Conservation (phyloP, 2,797 vertebrate genomes). For the Peromyscus attwateri region DNA sequence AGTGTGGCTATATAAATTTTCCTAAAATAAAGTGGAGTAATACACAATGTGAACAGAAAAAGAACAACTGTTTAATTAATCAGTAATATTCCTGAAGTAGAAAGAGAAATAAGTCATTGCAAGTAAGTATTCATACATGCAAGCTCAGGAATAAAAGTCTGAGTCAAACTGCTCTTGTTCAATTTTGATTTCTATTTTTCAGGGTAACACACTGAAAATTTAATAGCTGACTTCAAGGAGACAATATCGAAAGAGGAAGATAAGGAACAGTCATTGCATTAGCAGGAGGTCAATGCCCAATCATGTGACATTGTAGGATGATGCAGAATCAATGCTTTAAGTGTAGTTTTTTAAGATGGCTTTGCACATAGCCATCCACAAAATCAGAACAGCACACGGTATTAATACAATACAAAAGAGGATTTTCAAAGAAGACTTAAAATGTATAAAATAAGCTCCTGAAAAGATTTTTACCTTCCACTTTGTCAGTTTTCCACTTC, state of each 20-base stretch:
- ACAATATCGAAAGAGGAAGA: background rate
- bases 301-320: background rate
- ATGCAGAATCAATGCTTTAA: background rate
- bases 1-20: background rate
- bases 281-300: background rate
- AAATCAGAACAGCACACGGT: no score
- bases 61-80: background rate
- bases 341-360: no score
- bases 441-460: background rate
- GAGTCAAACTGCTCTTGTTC: background rate
- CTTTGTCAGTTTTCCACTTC: background rate
- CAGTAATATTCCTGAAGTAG: background rate
- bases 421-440: no score
- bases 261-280: no score
- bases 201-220: no score
- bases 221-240: background rate
- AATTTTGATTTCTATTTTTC: background rate
- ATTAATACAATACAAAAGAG: background rate
- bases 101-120: background rate
- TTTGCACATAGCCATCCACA: background rate
- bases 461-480: background rate
- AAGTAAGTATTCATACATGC: background rate
- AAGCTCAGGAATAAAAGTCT: background rate
- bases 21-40: background rate
- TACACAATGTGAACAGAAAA: background rate